Conservation (phyloP, 2,113 vertebrate genomes). For the Ictalurus punctatus region DNA sequence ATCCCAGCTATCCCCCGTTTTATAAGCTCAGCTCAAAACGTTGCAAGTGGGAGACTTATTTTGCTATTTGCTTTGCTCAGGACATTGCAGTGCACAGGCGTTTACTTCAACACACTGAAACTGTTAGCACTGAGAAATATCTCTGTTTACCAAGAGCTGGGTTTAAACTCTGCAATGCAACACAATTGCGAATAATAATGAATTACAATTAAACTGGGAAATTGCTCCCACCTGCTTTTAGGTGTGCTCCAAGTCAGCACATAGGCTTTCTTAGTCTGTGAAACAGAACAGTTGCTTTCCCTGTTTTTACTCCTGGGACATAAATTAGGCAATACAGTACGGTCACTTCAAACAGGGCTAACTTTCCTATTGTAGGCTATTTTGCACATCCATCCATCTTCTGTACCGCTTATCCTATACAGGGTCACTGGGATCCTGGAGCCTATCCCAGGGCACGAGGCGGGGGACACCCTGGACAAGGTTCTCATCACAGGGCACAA, state of each 20-base stretch:
- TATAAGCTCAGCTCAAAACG: conserved; percentile 43
- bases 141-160: background rate
- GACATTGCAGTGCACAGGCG: background rate
- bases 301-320: background rate
- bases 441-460: too few relatives aligned
- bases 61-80: conserved; percentile 32
- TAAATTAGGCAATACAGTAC: conserved; percentile 22
- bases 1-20: conserved; percentile 45
- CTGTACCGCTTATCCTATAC: too few relatives aligned
- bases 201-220: conserved; percentile 4
- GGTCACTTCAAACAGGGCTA: background rate
- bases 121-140: background rate
- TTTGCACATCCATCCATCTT: background rate
- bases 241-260: background rate
- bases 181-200: background rate
- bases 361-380: background rate
- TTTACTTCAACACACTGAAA: conserved; percentile 6
- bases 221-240: background rate
- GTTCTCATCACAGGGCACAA: too few relatives aligned
- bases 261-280: background rate
- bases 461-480: too few relatives aligned
- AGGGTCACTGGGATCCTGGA: too few relatives aligned
- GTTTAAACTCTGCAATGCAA: background rate
- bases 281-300: background rate
- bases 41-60: conserved; percentile 27